phyloP scores from a whole-genome alignment of 1,140 invertebrate genomes.

The Conus ventricosus region DNA sequence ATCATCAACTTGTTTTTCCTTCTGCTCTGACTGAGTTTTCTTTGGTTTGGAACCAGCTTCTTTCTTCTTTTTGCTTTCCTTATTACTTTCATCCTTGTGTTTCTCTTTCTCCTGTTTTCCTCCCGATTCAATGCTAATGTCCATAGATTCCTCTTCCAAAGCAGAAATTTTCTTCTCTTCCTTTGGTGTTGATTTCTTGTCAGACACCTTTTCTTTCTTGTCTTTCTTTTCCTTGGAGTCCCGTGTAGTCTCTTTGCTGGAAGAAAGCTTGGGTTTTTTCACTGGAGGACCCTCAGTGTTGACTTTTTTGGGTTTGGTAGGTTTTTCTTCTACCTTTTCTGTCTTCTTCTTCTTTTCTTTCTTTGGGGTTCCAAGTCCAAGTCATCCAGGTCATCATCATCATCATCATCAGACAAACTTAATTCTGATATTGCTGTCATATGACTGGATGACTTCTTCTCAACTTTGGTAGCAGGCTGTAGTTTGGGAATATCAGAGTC shows the following conservation, averaged over 20 bases:
- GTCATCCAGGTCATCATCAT: conserved; percentile 43
- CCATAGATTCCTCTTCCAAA: neutral
- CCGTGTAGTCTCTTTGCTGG: conserved; percentile 17
- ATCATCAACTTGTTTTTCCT: conserved; percentile 5
- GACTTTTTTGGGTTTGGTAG: conserved; percentile 27
- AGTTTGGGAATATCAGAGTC: conserved; percentile 46
- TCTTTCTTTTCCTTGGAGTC: conserved; percentile 36
- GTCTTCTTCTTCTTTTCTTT: conserved; percentile 54
- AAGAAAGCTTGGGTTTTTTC: conserved; percentile 38
- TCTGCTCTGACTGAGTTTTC: conserved; percentile 26
- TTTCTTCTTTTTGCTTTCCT: conserved; percentile 51
- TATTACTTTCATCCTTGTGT: neutral
- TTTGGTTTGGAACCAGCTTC: conserved; percentile 29
- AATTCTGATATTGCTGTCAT: conserved; percentile 36
- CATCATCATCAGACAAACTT: conserved; percentile 46
- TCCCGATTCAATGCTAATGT: neutral
- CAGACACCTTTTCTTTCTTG: conserved; percentile 27
- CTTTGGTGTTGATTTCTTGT: conserved; percentile 29
- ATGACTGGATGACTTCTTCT: conserved; percentile 21
- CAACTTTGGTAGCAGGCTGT: conserved; percentile 16
- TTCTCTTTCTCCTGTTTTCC: conserved; percentile 19
- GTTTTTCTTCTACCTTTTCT: conserved; percentile 27
- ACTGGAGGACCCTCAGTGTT: conserved; percentile 13
- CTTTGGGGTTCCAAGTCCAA: conserved; percentile 38
- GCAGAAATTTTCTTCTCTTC: conserved; percentile 30